Evolutionary conservation across 1,140 invertebrate genomes (phyloP).

Genomic region (Brachionus manjavacas): DNA sequence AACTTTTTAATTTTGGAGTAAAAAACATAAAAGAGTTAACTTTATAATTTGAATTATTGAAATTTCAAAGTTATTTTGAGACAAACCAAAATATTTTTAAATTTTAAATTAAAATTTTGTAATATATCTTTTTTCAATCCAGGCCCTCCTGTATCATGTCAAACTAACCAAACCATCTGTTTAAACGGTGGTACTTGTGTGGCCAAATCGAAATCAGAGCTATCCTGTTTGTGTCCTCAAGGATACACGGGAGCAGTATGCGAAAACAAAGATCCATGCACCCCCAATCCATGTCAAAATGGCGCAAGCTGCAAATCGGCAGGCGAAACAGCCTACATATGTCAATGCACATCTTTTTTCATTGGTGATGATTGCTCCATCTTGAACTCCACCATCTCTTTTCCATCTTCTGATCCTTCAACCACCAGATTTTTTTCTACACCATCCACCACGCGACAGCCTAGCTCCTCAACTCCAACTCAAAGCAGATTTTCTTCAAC

Average conservation of each 20-base stretch:
- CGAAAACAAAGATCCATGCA: slow-evolving; percentile 3
- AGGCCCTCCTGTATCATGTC: not conserved
- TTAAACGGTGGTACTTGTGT: not conserved
- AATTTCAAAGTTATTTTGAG: no score
- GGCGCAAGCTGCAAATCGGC: not conserved
- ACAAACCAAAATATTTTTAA: no score
- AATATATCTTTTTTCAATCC: not conserved
- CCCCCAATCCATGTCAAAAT: not conserved
- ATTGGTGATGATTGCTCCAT: not conserved
- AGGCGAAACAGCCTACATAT: not conserved
- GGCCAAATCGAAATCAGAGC: not conserved
- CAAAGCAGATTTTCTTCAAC: not conserved
- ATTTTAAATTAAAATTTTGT: no score
- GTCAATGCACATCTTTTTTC: not conserved
- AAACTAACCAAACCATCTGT: not conserved
- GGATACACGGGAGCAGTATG: not conserved
- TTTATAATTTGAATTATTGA: no score
- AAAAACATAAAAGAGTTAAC: no score
- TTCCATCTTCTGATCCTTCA: not conserved
- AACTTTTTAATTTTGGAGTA: no score
- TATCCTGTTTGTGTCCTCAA: not conserved
- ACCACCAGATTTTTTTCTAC: not conserved
- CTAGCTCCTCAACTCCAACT: no score
- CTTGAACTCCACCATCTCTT: not conserved
- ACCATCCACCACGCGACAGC: not conserved